phyloP scores from a whole-genome alignment of 37 sponge, comb jelly and placozoan genomes.

The Chondrosia reniformis region DNA sequence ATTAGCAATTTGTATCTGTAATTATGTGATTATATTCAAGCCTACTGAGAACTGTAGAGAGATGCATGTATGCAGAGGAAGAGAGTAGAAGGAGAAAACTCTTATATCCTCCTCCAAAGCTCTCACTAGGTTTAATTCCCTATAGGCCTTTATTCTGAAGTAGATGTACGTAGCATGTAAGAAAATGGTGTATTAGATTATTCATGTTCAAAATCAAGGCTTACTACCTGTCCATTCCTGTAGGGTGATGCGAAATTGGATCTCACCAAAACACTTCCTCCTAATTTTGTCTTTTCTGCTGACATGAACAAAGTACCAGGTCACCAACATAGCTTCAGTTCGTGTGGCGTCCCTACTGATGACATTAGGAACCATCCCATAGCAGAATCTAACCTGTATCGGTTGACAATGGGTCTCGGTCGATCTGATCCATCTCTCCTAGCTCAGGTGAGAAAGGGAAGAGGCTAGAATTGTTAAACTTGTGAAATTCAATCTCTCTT shows the following conservation, averaged over 20 bases:
- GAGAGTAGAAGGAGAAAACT: too few species aligned
- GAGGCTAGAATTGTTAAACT: not conserved
- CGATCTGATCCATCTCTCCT: conserved; percentile 3
- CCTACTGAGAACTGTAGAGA: too few species aligned
- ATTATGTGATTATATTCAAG: too few species aligned
- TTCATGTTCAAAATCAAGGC: too few species aligned
- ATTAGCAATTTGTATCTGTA: too few species aligned
- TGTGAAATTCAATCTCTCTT: not conserved
- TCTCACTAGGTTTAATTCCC: too few species aligned
- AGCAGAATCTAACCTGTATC: not conserved
- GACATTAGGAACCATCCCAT: conserved; percentile 1
- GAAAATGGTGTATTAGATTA: too few species aligned
- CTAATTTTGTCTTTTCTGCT: not conserved
- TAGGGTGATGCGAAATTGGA: not conserved
- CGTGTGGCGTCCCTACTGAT: conserved; percentile 19
- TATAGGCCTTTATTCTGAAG: too few species aligned
- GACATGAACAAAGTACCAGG: not conserved
- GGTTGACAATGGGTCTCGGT: conserved; percentile 8
- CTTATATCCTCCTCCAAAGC: too few species aligned
- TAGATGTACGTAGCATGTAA: too few species aligned
- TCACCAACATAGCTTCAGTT: conserved; percentile 2
- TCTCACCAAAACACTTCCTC: conserved; percentile 24
- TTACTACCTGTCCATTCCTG: not conserved
- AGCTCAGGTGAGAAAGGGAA: not conserved
- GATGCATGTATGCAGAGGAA: too few species aligned